A percentile compares a stretch with the other conserved stretches of the same genome.
Conservation (phyloP, 2,888 invertebrate genomes). For the Cylloceria caligata region DNA sequence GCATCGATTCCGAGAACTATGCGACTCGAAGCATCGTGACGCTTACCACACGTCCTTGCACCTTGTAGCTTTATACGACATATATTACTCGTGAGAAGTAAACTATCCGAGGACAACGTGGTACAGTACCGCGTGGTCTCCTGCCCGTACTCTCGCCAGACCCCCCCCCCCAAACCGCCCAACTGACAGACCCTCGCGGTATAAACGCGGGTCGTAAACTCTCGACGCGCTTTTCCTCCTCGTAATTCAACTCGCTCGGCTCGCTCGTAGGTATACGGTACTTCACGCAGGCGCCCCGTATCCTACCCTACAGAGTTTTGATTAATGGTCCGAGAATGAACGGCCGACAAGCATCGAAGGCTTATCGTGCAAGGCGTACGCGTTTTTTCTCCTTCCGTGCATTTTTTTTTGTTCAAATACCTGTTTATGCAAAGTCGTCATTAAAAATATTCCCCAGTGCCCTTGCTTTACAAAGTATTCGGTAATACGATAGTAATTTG, state of each 20-base stretch:
- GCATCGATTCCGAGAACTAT: slow-evolving; percentile 79
- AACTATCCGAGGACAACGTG: slow-evolving; percentile 54
- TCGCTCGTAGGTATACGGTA: slow-evolving; percentile 39
- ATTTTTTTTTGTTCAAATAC: slow-evolving; percentile 6
- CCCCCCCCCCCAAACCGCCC: slow-evolving; percentile 13
- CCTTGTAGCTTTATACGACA: background rate
- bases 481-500: slow-evolving; percentile 24
- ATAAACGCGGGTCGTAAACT: slow-evolving; percentile 74
- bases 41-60: slow-evolving; percentile 4
- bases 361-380: slow-evolving; percentile 18
- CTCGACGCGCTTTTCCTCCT: slow-evolving; percentile 75
- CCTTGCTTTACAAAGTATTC: slow-evolving; percentile 14
- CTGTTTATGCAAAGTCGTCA: background rate
- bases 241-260: slow-evolving; percentile 74
- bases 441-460: background rate
- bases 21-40: background rate
- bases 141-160: background rate
- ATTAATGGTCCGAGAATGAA: slow-evolving; percentile 69
- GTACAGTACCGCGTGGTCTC: slow-evolving; percentile 62
- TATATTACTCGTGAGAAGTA: slow-evolving; percentile 28
- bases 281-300: slow-evolving; percentile 49
- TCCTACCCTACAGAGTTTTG: slow-evolving; percentile 65
- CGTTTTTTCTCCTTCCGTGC: slow-evolving; percentile 28
- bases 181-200: slow-evolving; percentile 52
- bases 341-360: slow-evolving; percentile 40